Percentiles rank a stretch among this genome's conserved stretches.
Conservation (phyloP, 2,797 vertebrate species). For the Hapalemur alaotrensis region DNA sequence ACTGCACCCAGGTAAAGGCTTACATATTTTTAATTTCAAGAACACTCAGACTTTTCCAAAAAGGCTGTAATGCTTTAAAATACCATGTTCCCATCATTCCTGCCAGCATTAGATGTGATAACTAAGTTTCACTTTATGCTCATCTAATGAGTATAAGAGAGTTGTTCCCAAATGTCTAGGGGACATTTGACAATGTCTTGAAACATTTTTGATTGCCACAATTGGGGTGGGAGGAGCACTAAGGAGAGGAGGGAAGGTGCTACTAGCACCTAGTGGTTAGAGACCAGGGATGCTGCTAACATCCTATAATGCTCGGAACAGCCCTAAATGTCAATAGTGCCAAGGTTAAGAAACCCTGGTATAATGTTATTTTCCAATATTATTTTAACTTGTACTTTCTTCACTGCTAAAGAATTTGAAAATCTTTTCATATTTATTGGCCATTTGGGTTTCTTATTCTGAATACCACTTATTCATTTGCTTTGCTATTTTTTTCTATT, state of each 20-base stretch:
- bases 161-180: background rate
- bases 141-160: background rate
- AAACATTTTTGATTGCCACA: background rate
- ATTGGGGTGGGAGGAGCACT: background rate
- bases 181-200: background rate
- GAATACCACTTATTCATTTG: background rate
- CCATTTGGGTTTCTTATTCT: background rate
- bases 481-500: conserved; percentile 13
- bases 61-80: background rate
- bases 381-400: background rate
- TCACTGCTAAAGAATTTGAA: background rate
- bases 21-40: conserved; percentile 2
- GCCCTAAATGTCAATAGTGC: background rate
- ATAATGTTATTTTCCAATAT: background rate
- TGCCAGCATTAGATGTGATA: background rate
- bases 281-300: background rate
- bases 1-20: background rate
- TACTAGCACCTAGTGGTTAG: background rate
- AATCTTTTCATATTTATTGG: conserved; percentile 14
- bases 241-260: background rate
- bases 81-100: background rate
- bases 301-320: background rate
- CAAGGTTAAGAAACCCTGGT: background rate
- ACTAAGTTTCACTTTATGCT: background rate
- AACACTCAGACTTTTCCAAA: background rate